Evolutionary conservation across 2,888 invertebrate genomes (phyloP).

Genomic region (Drosophila fulvimacula): DNA sequence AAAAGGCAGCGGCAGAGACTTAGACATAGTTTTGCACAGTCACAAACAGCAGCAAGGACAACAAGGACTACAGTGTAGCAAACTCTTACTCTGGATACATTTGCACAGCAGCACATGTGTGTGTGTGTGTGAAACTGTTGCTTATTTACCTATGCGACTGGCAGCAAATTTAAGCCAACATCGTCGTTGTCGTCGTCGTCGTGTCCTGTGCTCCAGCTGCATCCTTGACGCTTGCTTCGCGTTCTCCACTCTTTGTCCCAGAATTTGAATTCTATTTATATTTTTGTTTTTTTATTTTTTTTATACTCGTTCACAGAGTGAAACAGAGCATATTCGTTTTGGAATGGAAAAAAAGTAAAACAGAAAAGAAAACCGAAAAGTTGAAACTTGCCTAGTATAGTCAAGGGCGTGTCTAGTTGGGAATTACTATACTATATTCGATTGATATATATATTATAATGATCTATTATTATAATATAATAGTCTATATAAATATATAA

Average conservation of each 20-base stretch:
- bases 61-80: conserved; percentile 50
- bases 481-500: no score
- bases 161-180: conserved; percentile 61
- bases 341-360: no score
- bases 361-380: no score
- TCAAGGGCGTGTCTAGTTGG: not conserved
- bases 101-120: conserved; percentile 31
- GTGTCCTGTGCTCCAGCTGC: conserved; percentile 1
- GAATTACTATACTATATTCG: no score
- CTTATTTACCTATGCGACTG: conserved; percentile 76
- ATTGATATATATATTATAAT: no score
- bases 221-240: conserved; percentile 35
- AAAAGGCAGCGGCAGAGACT: conserved; percentile 7
- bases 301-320: not conserved
- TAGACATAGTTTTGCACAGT: conserved; percentile 30
- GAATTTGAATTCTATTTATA: conserved; percentile 49
- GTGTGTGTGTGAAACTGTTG: conserved; percentile 50
- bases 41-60: conserved; percentile 17
- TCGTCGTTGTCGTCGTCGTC: conserved; percentile 24
- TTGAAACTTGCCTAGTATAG: no score
- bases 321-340: not conserved
- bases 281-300: conserved; percentile 37
- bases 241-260: conserved; percentile 22
- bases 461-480: no score
- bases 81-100: conserved; percentile 51